Evolutionary conservation across 2,888 invertebrate species (phyloP).

Genomic region (Boloria euphrosyne): DNA sequence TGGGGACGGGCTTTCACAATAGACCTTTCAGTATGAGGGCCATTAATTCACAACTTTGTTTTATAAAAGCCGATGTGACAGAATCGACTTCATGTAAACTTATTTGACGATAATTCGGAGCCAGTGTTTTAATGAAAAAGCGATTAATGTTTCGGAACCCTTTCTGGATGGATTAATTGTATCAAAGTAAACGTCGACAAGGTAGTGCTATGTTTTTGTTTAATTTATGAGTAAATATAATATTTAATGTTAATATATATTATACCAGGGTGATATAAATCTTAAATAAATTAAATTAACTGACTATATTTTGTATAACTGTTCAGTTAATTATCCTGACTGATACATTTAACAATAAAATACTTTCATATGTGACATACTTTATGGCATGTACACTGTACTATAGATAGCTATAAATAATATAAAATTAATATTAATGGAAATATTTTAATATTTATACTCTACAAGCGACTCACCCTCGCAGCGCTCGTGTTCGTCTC

Average conservation of each 20-base stretch:
- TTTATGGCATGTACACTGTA: too few species aligned
- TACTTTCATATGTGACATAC: too few species aligned
- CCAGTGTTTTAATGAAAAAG: constrained; percentile 41
- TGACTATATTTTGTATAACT: too few species aligned
- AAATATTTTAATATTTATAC: too few species aligned
- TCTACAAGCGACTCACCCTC: too few species aligned
- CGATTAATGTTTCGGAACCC: constrained; percentile 36
- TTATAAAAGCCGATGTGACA: constrained; percentile 77
- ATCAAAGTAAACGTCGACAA: constrained; percentile 42
- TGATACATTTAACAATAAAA: too few species aligned
- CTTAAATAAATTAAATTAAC: too few species aligned
- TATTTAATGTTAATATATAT: neutral
- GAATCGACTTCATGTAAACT: constrained; percentile 71
- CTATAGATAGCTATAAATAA: too few species aligned
- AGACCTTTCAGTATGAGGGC: constrained; percentile 76
- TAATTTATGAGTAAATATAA: neutral
- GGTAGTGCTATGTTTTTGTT: constrained; percentile 32
- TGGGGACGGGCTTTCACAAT: constrained; percentile 74
- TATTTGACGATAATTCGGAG: constrained; percentile 70
- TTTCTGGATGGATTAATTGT: constrained; percentile 42
- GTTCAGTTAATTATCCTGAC: too few species aligned
- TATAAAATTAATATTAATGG: too few species aligned
- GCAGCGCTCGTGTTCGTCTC: too few species aligned
- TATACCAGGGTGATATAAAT: too few species aligned
- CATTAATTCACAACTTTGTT: constrained; percentile 81